Evolutionary conservation across 2,797 vertebrate species (phyloP).

Genomic region (Melanotaenia maccullochi): DNA sequence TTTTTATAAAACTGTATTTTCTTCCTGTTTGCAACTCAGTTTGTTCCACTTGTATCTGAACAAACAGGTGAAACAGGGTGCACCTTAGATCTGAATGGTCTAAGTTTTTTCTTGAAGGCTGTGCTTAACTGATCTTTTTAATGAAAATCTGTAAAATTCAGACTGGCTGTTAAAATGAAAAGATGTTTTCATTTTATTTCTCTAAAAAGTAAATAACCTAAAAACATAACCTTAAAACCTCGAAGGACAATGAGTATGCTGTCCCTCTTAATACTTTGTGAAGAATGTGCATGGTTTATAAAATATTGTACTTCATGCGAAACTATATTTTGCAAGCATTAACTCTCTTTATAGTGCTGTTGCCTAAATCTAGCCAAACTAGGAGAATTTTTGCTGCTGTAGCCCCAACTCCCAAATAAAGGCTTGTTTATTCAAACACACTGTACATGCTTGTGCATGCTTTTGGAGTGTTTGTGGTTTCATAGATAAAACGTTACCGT

Average conservation of each 20-base stretch:
- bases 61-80: too few species aligned
- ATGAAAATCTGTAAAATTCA: too few species aligned
- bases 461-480: too few species aligned
- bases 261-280: not conserved
- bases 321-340: not conserved
- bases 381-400: not conserved
- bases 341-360: not conserved
- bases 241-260: not conserved
- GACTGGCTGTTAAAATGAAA: too few species aligned
- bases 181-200: too few species aligned
- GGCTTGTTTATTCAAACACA: too few species aligned
- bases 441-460: too few species aligned
- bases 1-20: conserved; percentile 18
- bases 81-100: too few species aligned
- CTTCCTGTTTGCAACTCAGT: conserved; percentile 8
- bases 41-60: not conserved
- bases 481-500: too few species aligned
- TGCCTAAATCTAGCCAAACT: not conserved
- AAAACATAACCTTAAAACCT: not conserved
- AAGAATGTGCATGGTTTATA: not conserved
- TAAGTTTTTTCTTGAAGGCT: too few species aligned
- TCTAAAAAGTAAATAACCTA: too few species aligned
- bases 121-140: too few species aligned
- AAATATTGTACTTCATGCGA: not conserved
- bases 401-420: not conserved